A percentile compares a stretch with the other conserved stretches of the same genome.
phyloP scores from a whole-genome alignment of 2,113 vertebrate genomes.

The Poeciliopsis retropinna region DNA sequence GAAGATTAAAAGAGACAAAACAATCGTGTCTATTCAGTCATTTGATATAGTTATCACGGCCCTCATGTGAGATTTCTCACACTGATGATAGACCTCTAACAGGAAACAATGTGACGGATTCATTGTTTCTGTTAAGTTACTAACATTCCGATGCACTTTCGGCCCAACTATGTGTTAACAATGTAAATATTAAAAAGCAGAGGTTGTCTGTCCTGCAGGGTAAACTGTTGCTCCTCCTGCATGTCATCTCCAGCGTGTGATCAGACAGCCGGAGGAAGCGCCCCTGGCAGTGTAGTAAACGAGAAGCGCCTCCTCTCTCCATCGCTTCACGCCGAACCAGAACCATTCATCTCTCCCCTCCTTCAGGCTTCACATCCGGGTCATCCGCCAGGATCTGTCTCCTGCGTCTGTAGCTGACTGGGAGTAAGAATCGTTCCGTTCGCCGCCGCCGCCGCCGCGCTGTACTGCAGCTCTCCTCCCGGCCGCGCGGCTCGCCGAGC shows the following conservation, averaged over 20 bases:
- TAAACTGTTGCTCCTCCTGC: constrained; percentile 26
- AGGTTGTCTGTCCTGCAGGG: constrained; percentile 6
- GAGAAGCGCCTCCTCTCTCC: constrained; percentile 72
- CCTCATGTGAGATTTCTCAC: too few relatives aligned
- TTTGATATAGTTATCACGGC: too few relatives aligned
- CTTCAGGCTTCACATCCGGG: constrained; percentile 86
- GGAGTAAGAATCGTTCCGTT: constrained; percentile 51
- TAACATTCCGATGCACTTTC: neutral
- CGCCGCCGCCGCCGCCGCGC: constrained; percentile 51
- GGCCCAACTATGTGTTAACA: neutral
- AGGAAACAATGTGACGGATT: too few relatives aligned
- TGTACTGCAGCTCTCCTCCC: constrained; percentile 70
- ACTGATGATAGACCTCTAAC: neutral
- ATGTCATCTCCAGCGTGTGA: constrained; percentile 33
- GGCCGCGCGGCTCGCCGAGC: constrained; percentile 66
- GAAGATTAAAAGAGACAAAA: too few relatives aligned
- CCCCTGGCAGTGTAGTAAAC: constrained; percentile 65
- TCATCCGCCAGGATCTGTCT: constrained; percentile 77
- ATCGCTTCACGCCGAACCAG: constrained; percentile 73
- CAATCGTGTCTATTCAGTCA: too few relatives aligned
- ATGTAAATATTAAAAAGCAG: neutral
- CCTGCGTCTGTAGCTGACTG: constrained; percentile 65
- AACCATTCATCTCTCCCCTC: constrained; percentile 80
- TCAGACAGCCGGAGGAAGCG: constrained; percentile 55
- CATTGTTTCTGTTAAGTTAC: neutral